These are phyloP conservation scores for Mimachlamys varia DNA, from an alignment of 2,888 invertebrate species.

Conservation along the genomic window DNA sequence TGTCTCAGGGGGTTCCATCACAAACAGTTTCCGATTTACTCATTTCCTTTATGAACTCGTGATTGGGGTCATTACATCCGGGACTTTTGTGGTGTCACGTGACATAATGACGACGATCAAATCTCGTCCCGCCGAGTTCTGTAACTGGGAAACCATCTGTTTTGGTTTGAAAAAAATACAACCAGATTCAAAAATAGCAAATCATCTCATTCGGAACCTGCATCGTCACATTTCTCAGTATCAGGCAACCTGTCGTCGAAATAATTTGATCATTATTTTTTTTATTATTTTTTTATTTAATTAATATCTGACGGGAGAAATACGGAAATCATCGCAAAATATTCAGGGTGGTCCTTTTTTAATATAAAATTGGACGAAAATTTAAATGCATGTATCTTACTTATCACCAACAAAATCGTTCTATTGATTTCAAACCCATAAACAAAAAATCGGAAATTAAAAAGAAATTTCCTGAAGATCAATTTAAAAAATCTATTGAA, in stretches of 20 bases:
- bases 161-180: neutral
- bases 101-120: constrained; percentile 43
- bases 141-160: constrained; percentile 48
- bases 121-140: constrained; percentile 42
- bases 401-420: neutral
- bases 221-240: neutral
- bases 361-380: neutral
- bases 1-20: neutral
- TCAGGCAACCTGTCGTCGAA: constrained; percentile 26
- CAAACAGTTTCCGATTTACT: neutral
- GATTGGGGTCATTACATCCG: constrained; percentile 8
- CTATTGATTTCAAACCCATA: neutral
- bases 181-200: neutral
- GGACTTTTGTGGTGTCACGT: constrained; percentile 38
- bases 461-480: too few species aligned
- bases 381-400: neutral
- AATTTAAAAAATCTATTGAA: too few species aligned
- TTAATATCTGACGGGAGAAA: neutral
- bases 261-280: neutral
- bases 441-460: neutral
- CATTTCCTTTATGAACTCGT: neutral
- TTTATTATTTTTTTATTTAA: neutral
- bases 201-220: neutral
- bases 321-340: neutral
- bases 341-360: neutral